Percentiles rank a stretch among this genome's conserved stretches.
Conservation (phyloP, 2,113 vertebrate genomes). For the Todiramphus chloris region DNA sequence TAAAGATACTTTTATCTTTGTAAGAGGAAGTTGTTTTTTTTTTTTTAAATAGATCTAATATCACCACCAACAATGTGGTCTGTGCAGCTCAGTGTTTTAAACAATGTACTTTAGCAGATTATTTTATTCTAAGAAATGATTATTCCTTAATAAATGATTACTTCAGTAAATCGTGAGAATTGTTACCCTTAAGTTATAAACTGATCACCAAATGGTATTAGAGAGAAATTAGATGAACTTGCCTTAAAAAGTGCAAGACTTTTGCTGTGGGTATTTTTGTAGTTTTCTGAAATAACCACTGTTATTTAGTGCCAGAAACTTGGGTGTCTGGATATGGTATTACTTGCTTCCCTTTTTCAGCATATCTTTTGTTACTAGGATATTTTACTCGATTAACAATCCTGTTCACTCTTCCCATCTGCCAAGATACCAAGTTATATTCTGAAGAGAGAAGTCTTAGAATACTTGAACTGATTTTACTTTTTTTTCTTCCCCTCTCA, state of each 20-base stretch:
- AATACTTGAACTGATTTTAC: not conserved
- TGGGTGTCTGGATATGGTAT: not conserved
- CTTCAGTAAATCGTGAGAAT: not conserved
- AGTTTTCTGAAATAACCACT: not conserved
- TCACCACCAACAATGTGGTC: not conserved
- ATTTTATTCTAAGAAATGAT: not conserved
- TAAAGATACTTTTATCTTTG: not conserved
- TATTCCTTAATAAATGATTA: not conserved
- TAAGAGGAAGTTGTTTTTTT: not conserved
- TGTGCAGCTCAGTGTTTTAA: not conserved
- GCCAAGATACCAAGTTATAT: conserved; percentile 3
- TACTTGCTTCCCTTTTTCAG: not conserved
- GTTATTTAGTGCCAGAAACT: not conserved
- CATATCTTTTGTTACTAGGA: conserved; percentile 30
- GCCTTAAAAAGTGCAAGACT: not conserved
- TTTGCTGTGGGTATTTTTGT: not conserved
- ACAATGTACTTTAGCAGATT: not conserved
- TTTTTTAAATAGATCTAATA: not conserved
- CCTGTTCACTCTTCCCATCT: conserved; percentile 24
- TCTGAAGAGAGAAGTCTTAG: conserved; percentile 16
- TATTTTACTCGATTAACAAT: conserved; percentile 39
- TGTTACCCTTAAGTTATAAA: not conserved
- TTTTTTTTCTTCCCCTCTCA: not conserved
- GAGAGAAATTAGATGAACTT: not conserved
- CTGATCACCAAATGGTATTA: not conserved